phyloP scores from a whole-genome alignment of 2,888 invertebrate genomes.

The Pterostichus niger region DNA sequence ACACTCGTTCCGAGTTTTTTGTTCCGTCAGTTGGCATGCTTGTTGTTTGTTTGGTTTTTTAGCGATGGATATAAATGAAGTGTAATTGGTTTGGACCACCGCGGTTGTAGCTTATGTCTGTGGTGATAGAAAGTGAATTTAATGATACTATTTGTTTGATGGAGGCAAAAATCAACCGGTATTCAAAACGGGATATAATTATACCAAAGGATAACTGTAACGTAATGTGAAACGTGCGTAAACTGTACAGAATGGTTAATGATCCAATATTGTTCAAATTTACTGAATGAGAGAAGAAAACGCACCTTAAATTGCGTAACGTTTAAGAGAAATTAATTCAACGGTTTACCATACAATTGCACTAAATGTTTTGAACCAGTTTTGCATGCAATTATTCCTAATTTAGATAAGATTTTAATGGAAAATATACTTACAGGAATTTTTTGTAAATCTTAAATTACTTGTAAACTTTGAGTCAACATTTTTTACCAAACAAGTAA shows the following conservation, averaged over 20 bases:
- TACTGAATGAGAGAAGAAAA: not conserved
- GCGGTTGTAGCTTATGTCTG: not conserved
- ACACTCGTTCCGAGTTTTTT: constrained; percentile 58
- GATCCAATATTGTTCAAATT: constrained; percentile 48
- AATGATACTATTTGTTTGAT: constrained; percentile 52
- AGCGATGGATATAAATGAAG: constrained; percentile 44
- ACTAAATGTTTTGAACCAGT: not conserved
- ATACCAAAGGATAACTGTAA: constrained; percentile 14
- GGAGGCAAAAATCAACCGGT: constrained; percentile 45
- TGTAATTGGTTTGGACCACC: constrained; percentile 59
- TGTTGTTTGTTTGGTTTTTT: constrained; percentile 56
- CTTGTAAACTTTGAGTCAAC: not conserved
- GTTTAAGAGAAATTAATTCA: constrained; percentile 8
- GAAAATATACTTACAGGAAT: not conserved
- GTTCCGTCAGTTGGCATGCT: constrained; percentile 54
- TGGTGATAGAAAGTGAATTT: constrained; percentile 49
- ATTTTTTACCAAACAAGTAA: constrained; percentile 37
- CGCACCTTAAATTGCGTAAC: constrained; percentile 11
- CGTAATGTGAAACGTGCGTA: constrained; percentile 20
- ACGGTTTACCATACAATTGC: constrained; percentile 14
- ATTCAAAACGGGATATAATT: constrained; percentile 53
- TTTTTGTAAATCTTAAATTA: constrained; percentile 32
- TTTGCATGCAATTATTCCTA: constrained; percentile 2
- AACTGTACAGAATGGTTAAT: constrained; percentile 30
- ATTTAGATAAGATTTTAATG: constrained; percentile 14